These are phyloP conservation scores for Eudyptes chrysolophus DNA, from an alignment of 2,113 vertebrate species.

Conservation along the genomic window DNA sequence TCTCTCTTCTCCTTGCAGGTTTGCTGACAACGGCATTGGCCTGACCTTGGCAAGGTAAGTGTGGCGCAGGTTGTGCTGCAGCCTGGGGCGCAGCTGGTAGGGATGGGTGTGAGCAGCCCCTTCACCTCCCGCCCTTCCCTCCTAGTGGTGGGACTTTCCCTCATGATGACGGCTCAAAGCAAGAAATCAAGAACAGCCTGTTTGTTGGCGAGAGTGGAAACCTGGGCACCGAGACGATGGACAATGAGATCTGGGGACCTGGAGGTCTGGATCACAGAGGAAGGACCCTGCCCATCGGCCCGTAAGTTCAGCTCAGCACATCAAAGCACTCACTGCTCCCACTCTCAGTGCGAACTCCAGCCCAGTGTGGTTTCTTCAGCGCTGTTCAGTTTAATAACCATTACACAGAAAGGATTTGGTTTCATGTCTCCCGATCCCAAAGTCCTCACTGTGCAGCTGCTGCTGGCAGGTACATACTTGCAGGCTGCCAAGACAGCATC, in stretches of 20 bases:
- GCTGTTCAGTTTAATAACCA: not conserved
- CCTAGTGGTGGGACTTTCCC: slow-evolving; percentile 94
- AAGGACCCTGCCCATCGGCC: slow-evolving; percentile 88
- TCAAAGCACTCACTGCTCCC: not conserved
- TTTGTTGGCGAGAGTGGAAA: slow-evolving; percentile 97
- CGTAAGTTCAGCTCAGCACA: slow-evolving; percentile 77
- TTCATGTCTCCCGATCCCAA: not conserved
- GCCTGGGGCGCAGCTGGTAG: not conserved
- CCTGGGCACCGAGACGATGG: slow-evolving; percentile 79
- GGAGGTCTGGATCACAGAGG: slow-evolving; percentile 85
- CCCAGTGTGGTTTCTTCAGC: not conserved
- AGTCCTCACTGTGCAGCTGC: not conserved
- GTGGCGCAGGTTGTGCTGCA: not conserved
- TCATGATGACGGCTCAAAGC: slow-evolving; percentile 92
- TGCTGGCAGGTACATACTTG: not conserved
- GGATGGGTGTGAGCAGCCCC: not conserved
- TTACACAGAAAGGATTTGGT: not conserved
- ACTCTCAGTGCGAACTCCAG: not conserved
- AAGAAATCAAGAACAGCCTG: slow-evolving; percentile 94
- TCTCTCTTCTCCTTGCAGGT: slow-evolving; percentile 75
- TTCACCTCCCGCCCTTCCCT: slow-evolving; percentile 5
- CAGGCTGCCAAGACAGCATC: slow-evolving; percentile 1
- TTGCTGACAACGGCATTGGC: slow-evolving; percentile 96
- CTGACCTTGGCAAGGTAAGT: slow-evolving; percentile 93
- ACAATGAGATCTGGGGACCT: slow-evolving; percentile 87